Evolutionary conservation across 1,140 invertebrate genomes (phyloP).

Genomic region (Nomia melanderi): DNA sequence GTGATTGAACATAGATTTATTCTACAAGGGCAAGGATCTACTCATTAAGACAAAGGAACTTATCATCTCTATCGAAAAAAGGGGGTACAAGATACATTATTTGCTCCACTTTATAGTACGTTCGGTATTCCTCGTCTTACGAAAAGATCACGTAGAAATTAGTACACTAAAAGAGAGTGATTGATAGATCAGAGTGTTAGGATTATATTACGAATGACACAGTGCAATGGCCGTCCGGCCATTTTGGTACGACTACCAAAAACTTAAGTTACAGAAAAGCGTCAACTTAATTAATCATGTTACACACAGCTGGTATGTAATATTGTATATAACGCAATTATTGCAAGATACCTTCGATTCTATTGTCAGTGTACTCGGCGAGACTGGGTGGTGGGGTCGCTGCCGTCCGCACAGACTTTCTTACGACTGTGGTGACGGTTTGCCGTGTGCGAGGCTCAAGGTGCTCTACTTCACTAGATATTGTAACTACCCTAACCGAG

Average conservation of each 20-base stretch:
- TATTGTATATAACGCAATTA: constrained; percentile 80
- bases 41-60: not conserved
- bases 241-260: constrained; percentile 73
- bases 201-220: constrained; percentile 65
- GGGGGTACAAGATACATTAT: not conserved
- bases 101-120: constrained; percentile 39
- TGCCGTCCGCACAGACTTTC: constrained; percentile 80
- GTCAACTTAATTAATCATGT: constrained; percentile 80
- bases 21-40: too few species aligned
- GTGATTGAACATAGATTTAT: not conserved
- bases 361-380: constrained; percentile 80
- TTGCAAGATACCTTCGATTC: constrained; percentile 81
- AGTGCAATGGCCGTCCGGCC: constrained; percentile 68
- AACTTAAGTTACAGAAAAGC: constrained; percentile 79
- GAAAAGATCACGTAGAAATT: constrained; percentile 34
- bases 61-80: not conserved
- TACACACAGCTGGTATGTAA: constrained; percentile 82
- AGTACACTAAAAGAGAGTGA: constrained; percentile 53
- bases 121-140: not conserved
- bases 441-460: constrained; percentile 78
- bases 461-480: constrained; percentile 75
- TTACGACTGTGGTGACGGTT: constrained; percentile 80
- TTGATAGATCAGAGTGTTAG: constrained; percentile 59
- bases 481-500: constrained; percentile 65
- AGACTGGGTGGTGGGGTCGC: constrained; percentile 81